phyloP scores from a whole-genome alignment of 2,113 vertebrate genomes.

The Scopus umbretta region DNA sequence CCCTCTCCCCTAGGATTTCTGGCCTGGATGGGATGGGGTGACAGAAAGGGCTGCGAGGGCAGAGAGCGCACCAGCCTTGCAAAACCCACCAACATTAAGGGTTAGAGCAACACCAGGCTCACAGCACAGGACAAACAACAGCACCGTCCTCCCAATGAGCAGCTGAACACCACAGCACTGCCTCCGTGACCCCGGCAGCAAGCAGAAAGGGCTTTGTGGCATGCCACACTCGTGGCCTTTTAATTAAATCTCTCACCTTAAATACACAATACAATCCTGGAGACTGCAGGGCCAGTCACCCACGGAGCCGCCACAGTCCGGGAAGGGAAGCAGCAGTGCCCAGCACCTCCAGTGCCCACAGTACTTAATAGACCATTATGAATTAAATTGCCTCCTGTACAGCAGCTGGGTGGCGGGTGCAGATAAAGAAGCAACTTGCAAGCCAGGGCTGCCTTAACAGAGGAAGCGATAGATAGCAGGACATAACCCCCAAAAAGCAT shows the following conservation, averaged over 20 bases:
- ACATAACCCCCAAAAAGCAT: neutral
- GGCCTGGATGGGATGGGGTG: neutral
- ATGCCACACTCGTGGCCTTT: rapidly evolving
- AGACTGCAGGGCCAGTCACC: neutral
- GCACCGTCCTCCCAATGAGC: rapidly evolving
- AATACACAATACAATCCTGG: rapidly evolving
- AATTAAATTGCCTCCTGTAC: neutral
- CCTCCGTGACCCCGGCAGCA: neutral
- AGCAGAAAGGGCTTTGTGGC: neutral
- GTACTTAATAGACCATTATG: neutral
- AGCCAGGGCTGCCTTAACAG: neutral
- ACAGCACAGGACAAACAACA: rapidly evolving
- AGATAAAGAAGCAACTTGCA: conserved; percentile 11
- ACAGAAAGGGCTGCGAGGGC: neutral
- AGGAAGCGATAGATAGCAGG: neutral
- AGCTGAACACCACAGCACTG: neutral
- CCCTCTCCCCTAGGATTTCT: neutral
- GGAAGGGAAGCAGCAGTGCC: neutral
- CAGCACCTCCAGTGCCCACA: neutral
- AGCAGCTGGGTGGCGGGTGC: neutral
- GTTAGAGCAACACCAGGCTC: neutral
- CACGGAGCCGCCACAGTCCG: neutral
- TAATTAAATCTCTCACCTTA: neutral
- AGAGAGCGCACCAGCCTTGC: neutral
- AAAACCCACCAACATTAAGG: rapidly evolving